Conservation (phyloP, 2,113 vertebrate genomes). For the Henicopernis longicauda region DNA sequence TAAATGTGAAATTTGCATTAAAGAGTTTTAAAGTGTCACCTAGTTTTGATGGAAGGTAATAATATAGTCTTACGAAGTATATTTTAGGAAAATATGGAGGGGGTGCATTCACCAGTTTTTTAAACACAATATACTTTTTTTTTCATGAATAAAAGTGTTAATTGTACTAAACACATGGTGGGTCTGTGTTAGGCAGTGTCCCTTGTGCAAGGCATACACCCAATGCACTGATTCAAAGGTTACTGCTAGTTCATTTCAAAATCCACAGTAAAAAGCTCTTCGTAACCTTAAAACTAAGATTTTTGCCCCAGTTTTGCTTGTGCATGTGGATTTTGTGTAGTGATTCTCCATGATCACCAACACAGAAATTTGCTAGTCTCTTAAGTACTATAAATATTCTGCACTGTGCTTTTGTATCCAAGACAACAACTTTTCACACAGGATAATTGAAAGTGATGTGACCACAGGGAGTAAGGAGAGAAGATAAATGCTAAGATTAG, state of each 20-base stretch:
- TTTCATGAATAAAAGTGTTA: neutral
- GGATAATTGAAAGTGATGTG: neutral
- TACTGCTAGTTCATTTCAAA: neutral
- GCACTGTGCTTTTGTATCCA: neutral
- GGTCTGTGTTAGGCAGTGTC: neutral
- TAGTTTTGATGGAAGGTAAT: neutral
- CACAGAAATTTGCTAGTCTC: neutral
- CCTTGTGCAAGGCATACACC: neutral
- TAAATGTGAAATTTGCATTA: neutral
- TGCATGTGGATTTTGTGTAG: neutral
- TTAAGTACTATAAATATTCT: neutral
- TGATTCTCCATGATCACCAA: neutral
- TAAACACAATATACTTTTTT: neutral
- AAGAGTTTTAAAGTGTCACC: neutral
- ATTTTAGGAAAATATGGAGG: neutral
- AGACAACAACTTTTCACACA: slow-evolving; percentile 17
- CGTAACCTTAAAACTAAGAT: neutral
- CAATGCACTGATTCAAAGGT: neutral
- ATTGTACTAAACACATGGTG: neutral
- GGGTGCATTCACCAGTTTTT: neutral
- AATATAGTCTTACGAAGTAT: neutral
- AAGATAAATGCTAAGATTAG: neutral
- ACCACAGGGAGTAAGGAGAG: neutral
- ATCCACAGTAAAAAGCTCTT: neutral
- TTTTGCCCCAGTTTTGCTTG: neutral